Evolutionary conservation across 2,113 vertebrate genomes (phyloP), one percentile per base, ranked within the genome.

Genomic region (Urocolius indicus): DNA sequence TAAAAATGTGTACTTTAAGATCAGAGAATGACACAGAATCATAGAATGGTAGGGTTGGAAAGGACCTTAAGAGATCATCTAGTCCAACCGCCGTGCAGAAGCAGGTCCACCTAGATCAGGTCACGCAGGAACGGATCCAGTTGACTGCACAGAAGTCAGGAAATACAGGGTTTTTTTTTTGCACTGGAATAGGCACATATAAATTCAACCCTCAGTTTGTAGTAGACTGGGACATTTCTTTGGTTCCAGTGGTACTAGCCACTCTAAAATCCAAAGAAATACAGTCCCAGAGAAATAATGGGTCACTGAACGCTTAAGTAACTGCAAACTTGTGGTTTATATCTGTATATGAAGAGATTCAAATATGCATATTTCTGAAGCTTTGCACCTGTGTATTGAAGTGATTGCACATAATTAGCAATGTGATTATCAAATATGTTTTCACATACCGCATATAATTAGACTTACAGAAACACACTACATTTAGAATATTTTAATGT

Each of bases 401-500:
- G 94, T 96, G 95, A 96, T 95, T 95, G 95, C 90, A 89, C 81
- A 27, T 95, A 96, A 97, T 96, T 96, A 90, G 90, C 67, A 87
- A 54, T 80, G 82, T 94, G 90, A 97, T 97, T 96, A 96, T 92
- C 83, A 61, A 96, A 96, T 97, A 94, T 96, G 94, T 95, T 96
- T 97, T 96, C 69, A 30, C 79, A 97, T 93, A 87, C 76, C 0
- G 90, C 76, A 90, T 96, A 90, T 93, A 96, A 96, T 96, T 96
- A 97, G 86, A 93, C 94, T 78, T 95, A 96, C 86, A 94, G 95
- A 95, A 96, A 97, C 94, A 96, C 88, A 95, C 73, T 73, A 82
- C 92, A 86, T 95, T 95, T 96, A 90, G 96, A 96, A 96, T 96
- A 96, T 95, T 93, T 95, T 96, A 96, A 94, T 95, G 94, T 95